Conservation (phyloP, 2,113 vertebrate species). For the Numenius arquata region DNA sequence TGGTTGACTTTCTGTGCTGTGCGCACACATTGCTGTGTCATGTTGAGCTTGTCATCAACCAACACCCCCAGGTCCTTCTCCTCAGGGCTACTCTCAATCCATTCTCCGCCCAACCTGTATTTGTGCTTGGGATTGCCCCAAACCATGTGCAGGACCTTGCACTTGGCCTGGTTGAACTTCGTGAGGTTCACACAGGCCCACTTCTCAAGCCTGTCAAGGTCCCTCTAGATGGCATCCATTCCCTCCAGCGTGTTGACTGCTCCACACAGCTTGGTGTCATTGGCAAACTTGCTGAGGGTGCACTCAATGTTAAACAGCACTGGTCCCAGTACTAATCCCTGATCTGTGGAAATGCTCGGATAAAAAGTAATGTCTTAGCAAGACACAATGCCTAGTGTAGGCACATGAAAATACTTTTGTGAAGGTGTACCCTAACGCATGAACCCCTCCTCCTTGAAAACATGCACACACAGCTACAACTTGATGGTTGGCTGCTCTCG, state of each 20-base stretch:
- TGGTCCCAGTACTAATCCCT: not conserved
- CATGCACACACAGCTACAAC: accelerated
- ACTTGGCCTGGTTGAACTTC: not conserved
- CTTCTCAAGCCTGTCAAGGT: not conserved
- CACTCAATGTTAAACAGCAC: not conserved
- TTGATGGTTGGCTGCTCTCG: not conserved
- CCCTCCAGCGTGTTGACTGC: not conserved
- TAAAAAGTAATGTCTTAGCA: not conserved
- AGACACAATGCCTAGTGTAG: not conserved
- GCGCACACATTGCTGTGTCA: not conserved
- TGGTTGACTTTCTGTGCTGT: not conserved
- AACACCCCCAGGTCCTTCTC: not conserved
- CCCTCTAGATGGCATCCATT: not conserved
- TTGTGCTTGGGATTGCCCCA: not conserved
- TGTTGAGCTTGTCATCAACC: not conserved
- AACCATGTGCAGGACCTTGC: not conserved
- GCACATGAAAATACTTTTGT: not conserved
- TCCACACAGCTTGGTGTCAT: not conserved
- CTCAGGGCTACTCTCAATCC: not conserved
- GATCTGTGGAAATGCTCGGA: not conserved
- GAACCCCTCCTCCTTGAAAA: not conserved
- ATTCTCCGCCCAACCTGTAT: not conserved
- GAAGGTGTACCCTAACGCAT: not conserved
- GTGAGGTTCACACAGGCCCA: not conserved
- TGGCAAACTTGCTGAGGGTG: not conserved